Evolutionary conservation across 2,113 vertebrate species (phyloP), one percentile per base, ranked within the genome.

Genomic region (Shinisaurus crocodilurus): DNA sequence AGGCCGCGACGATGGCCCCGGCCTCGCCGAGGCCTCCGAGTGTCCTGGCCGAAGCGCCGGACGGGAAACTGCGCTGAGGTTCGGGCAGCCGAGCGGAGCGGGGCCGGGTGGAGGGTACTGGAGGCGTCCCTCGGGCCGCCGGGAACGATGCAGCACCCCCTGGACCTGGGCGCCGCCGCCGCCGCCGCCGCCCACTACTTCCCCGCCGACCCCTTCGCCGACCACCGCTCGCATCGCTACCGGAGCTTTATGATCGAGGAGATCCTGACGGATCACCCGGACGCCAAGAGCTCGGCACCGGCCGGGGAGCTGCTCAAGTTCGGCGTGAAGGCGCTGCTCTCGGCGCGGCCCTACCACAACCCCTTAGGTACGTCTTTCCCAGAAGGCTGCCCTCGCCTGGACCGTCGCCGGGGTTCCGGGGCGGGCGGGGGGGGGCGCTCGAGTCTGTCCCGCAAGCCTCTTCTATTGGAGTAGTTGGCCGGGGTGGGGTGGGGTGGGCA

Each of bases 211-310:
- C 96, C 97, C 40, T 98, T 98, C 57, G 97, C 96, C 0, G 99
- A 99, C 93, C 98, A 98, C 96, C 98, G 99, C 82, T 98, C 99
- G n/a, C 99, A 99, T 76, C 98, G 99, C 82, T 99, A 99, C 97
- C 96, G 99, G 96, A 99, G 98, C 95, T 99, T 99, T 94, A 99
- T 99, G 99, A 99, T 99, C 83, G 99, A 99, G 94, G 99, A 99
- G 96, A 99, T 99, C 94, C 98, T 99, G 86, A 99, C 98, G 0
- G 99, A 99, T 32, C 99, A 98, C 69, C 97, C 98, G 20, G 98
- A 98, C 74, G 97, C 98, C 96, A 99, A 99, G 90, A 97, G 92
- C 18, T 96, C 98, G 15, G 97, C 98, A 43, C 98, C 98, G 1
- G 96, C 97, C 2, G 98, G 98, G 48, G 99, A 99, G 81, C 96